Conservation (phyloP, 2,888 invertebrate genomes). For the Azorinus chamasolen region DNA sequence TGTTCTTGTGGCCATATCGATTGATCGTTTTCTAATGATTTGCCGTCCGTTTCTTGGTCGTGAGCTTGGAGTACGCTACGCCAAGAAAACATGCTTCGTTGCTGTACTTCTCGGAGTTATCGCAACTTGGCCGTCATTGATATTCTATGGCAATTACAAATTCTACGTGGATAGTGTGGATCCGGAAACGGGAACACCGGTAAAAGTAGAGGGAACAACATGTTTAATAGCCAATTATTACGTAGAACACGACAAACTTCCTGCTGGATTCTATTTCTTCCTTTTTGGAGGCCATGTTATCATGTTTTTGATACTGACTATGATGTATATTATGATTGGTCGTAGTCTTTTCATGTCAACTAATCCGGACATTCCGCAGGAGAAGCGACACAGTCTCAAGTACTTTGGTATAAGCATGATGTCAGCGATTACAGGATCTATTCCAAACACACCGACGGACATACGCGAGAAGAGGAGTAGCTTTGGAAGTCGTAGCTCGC, state of each 20-base stretch:
- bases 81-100: slow-evolving; percentile 50
- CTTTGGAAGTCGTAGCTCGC: slow-evolving; percentile 34
- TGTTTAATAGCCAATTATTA: slow-evolving; percentile 60
- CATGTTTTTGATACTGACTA: slow-evolving; percentile 58
- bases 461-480: slow-evolving; percentile 18
- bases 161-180: slow-evolving; percentile 15
- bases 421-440: slow-evolving; percentile 59
- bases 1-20: slow-evolving; percentile 58
- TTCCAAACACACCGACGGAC: slow-evolving; percentile 50
- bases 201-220: slow-evolving; percentile 43
- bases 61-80: slow-evolving; percentile 52
- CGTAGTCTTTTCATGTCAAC: slow-evolving; percentile 59
- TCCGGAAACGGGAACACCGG: slow-evolving; percentile 7
- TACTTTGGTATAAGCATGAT: slow-evolving; percentile 59
- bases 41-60: slow-evolving; percentile 60
- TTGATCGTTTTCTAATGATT: slow-evolving; percentile 60
- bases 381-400: slow-evolving; percentile 57
- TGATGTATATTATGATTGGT: slow-evolving; percentile 59
- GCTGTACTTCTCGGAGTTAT: slow-evolving; percentile 54
- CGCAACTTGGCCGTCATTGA: slow-evolving; percentile 58
- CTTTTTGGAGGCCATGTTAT: slow-evolving; percentile 57
- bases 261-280: slow-evolving; percentile 61
- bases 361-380: slow-evolving; percentile 30
- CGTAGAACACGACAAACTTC: slow-evolving; percentile 51
- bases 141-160: slow-evolving; percentile 62